Evolutionary conservation across 2,113 vertebrate species (phyloP).

Genomic region (Crypturellus undulatus): DNA sequence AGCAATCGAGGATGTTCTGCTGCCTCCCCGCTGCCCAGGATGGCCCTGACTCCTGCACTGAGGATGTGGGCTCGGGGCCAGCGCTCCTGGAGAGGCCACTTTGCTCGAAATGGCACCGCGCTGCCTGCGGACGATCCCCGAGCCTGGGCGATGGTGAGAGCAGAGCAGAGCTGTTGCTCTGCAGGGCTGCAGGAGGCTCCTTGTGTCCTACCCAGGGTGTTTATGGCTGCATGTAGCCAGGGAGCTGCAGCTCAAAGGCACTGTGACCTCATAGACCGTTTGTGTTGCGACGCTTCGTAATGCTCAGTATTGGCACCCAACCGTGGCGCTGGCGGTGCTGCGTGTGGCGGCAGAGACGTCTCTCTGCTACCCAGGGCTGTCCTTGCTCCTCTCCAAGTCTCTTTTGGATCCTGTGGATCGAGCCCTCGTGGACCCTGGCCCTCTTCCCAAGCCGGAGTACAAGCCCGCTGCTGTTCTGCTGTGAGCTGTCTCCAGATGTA

Average conservation of each 20-base stretch:
- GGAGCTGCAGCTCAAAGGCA: background rate
- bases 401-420: background rate
- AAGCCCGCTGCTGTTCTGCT: background rate
- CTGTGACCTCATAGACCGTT: fast-evolving
- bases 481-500: slow-evolving; percentile 36
- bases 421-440: background rate
- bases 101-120: too few relatives aligned
- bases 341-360: background rate
- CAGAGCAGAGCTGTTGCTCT: background rate
- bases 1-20: background rate
- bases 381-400: background rate
- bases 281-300: background rate
- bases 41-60: too few relatives aligned
- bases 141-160: fast-evolving
- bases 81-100: too few relatives aligned
- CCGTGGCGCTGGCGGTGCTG: background rate
- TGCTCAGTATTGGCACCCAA: background rate
- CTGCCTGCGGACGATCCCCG: background rate
- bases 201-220: background rate
- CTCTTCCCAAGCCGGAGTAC: background rate
- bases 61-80: background rate
- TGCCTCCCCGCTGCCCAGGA: background rate
- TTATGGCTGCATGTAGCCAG: background rate
- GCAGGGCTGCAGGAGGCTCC: background rate
- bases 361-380: background rate